These are phyloP conservation scores for Sabatieria punctata DNA, from an alignment of 2,888 invertebrate species.

Conservation along the genomic window DNA sequence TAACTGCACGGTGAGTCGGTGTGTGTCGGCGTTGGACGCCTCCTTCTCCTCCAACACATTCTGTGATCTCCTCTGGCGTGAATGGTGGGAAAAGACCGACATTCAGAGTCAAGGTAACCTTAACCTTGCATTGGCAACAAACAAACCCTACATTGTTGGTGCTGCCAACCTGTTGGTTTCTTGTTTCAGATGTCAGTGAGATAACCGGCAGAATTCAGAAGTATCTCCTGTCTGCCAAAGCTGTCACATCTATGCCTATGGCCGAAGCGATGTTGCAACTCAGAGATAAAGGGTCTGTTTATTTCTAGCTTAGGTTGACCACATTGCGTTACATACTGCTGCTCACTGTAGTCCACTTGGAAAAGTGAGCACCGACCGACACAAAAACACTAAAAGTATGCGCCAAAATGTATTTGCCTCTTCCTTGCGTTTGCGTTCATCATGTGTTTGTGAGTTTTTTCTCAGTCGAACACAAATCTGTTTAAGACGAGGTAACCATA, in stretches of 20 bases:
- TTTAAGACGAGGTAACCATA: no score
- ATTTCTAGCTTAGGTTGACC: no score
- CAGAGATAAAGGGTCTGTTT: conserved; percentile 8
- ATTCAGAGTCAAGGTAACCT: background rate
- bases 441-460: no score
- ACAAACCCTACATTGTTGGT: background rate
- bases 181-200: conserved; percentile 4
- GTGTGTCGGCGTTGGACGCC: background rate
- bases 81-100: conserved; percentile 7
- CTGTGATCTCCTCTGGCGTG: conserved; percentile 3
- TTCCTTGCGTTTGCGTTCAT: no score
- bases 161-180: background rate
- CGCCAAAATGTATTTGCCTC: no score
- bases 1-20: background rate
- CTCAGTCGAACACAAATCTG: no score
- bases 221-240: conserved; percentile 1
- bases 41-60: background rate
- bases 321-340: no score
- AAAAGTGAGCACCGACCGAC: no score
- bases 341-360: no score
- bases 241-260: conserved; percentile 20
- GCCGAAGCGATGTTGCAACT: conserved; percentile 28
- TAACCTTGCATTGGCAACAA: background rate
- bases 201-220: background rate
- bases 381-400: no score